Conservation (phyloP, 1,140 invertebrate species). For the Aethina tumida region DNA sequence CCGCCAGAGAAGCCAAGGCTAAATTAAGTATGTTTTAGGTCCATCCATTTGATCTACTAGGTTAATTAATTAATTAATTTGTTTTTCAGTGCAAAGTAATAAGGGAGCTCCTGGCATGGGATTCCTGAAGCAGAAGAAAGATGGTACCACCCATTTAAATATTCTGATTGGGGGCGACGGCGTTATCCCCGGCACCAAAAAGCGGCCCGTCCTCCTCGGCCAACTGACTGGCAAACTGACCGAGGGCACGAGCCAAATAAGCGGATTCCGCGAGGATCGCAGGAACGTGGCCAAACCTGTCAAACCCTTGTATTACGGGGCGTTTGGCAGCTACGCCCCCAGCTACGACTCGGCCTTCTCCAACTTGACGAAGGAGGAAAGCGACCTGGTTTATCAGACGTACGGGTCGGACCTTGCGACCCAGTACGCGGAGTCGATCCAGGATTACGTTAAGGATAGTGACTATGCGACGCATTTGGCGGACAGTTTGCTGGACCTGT, state of each 20-base stretch:
- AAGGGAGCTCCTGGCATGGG: slow-evolving; percentile 53
- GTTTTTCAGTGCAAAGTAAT: not conserved
- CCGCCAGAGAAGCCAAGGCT: slow-evolving; percentile 55
- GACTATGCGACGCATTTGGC: slow-evolving; percentile 75
- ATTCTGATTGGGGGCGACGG: slow-evolving; percentile 74
- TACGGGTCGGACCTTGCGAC: slow-evolving; percentile 85
- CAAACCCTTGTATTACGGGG: slow-evolving; percentile 86
- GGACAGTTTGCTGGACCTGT: slow-evolving; percentile 70
- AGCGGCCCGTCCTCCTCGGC: slow-evolving; percentile 74
- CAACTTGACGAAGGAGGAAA: slow-evolving; percentile 87
- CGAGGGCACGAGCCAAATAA: slow-evolving; percentile 50
- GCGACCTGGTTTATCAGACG: slow-evolving; percentile 81
- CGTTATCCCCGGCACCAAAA: slow-evolving; percentile 54
- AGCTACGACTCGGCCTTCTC: slow-evolving; percentile 92
- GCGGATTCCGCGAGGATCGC: slow-evolving; percentile 77
- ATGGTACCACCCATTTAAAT: slow-evolving; percentile 81
- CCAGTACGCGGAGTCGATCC: slow-evolving; percentile 62
- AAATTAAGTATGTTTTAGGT: slow-evolving; percentile 38
- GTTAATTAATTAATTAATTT: not conserved
- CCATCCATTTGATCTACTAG: not conserved
- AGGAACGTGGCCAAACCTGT: slow-evolving; percentile 82
- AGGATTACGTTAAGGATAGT: slow-evolving; percentile 74
- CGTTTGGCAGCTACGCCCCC: slow-evolving; percentile 92
- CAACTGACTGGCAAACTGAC: slow-evolving; percentile 70
- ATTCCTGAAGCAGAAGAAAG: slow-evolving; percentile 66